Evolutionary conservation across 1,140 invertebrate genomes (phyloP).

Genomic region (Lithobius niger): DNA sequence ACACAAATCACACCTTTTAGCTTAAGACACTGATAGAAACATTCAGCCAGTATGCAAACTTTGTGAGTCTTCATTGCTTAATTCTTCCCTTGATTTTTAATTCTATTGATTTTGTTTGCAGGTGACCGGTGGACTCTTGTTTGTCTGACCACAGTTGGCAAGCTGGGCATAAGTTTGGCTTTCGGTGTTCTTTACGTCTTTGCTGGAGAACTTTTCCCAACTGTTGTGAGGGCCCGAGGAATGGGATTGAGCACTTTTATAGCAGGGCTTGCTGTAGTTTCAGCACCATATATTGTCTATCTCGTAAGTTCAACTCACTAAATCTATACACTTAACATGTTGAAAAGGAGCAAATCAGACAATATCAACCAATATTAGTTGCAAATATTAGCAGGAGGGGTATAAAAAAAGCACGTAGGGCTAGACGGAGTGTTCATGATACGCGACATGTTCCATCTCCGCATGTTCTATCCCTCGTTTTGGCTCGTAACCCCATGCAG

Average conservation of each 20-base stretch:
- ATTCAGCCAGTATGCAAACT: too few relatives aligned
- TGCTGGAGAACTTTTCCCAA: constrained; percentile 40
- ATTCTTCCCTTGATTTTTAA: background rate
- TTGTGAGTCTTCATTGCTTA: too few relatives aligned
- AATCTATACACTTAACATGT: background rate
- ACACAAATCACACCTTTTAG: too few relatives aligned
- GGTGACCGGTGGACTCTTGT: constrained; percentile 11
- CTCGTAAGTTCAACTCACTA: constrained; percentile 33
- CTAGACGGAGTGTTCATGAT: background rate
- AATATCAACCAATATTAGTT: too few relatives aligned
- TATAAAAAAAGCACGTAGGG: background rate
- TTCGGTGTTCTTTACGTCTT: constrained; percentile 26
- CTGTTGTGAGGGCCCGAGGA: constrained; percentile 43
- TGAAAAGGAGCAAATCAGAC: background rate
- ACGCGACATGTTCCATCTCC: background rate
- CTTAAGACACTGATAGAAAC: too few relatives aligned
- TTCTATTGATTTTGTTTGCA: constrained; percentile 2
- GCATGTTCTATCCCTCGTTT: background rate
- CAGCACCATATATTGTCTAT: constrained; percentile 52
- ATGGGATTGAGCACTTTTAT: constrained; percentile 53
- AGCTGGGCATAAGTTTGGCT: constrained; percentile 22
- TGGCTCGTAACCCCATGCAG: background rate
- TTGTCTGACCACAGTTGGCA: constrained; percentile 20
- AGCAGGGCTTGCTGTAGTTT: constrained; percentile 44
- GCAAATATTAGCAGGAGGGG: too few relatives aligned